A percentile compares a stretch with the other conserved stretches of the same genome.
Conservation (phyloP, 2,797 vertebrate genomes). For the Pelochelys cantorii region DNA sequence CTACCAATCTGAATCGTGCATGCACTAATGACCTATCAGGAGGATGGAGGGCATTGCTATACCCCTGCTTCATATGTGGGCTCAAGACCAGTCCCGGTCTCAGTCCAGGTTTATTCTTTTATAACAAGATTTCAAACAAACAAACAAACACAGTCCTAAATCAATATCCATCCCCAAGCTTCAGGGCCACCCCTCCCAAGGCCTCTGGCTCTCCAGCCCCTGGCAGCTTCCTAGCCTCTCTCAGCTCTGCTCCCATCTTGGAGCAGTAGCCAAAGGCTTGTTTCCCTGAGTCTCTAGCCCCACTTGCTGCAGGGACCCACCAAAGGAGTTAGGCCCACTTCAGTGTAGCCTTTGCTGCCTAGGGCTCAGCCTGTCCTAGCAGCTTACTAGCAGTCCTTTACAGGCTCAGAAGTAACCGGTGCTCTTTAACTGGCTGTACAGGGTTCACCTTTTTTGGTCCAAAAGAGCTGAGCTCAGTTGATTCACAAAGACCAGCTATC, state of each 20-base stretch:
- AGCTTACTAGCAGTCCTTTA: not conserved
- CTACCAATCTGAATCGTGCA: not conserved
- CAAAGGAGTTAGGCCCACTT: no score
- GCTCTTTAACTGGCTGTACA: not conserved
- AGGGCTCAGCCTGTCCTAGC: not conserved
- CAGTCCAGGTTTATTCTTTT: not conserved
- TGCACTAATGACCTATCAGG: not conserved
- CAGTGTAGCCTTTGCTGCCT: not conserved
- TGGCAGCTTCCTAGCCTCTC: not conserved
- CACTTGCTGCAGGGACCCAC: not conserved
- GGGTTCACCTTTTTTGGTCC: not conserved
- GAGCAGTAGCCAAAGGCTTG: not conserved
- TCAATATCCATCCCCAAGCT: not conserved
- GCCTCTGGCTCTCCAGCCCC: not conserved
- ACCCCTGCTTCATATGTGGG: not conserved
- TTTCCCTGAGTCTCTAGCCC: not conserved
- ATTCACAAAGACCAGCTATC: not conserved
- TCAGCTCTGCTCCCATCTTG: not conserved
- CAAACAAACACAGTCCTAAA: not conserved
- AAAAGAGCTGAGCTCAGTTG: not conserved
- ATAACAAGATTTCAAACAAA: not conserved
- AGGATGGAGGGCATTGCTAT: no score
- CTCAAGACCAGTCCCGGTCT: not conserved
- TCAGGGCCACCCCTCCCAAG: not conserved
- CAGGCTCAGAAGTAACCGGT: not conserved